These are phyloP conservation scores for Chloroceryle amazona DNA, from an alignment of 2,797 vertebrate species.

Conservation along the genomic window DNA sequence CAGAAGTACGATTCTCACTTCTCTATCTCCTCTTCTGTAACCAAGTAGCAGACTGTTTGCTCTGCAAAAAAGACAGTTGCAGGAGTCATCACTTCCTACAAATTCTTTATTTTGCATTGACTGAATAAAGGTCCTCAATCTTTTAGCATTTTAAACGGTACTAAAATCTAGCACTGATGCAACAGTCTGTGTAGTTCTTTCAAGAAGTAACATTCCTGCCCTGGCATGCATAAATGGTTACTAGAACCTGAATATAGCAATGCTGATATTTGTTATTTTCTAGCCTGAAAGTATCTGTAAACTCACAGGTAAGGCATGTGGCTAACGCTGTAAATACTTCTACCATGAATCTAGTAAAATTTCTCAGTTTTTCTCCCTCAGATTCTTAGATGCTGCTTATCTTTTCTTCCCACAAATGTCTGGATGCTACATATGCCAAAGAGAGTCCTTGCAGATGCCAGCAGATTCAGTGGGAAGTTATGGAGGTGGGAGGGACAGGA, in stretches of 20 bases:
- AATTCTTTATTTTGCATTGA: not conserved
- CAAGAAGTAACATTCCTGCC: not conserved
- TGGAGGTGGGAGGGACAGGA: not conserved
- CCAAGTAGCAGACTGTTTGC: not conserved
- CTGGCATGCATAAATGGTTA: not conserved
- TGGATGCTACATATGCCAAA: not conserved
- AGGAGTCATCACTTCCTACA: constrained; percentile 1
- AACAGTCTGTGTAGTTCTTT: not conserved
- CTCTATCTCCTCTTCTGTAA: not conserved
- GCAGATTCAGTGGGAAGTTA: not conserved
- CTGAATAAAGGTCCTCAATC: constrained; percentile 8
- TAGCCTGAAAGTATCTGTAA: constrained; percentile 6
- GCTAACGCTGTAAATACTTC: not conserved
- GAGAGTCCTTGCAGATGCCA: not conserved
- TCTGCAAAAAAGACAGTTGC: constrained; percentile 7
- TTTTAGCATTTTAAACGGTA: not conserved
- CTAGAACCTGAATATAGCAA: not conserved
- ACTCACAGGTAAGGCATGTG: not conserved
- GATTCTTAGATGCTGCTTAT: not conserved
- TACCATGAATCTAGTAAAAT: not conserved
- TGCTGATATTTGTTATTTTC: not conserved
- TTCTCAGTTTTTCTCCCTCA: not conserved
- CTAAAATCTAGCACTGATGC: constrained; percentile 2
- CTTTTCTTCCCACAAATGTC: not conserved
- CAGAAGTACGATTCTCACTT: not conserved